A percentile compares a stretch with the other conserved stretches of the same genome.
Evolutionary conservation across 2,113 vertebrate genomes (phyloP).

Genomic region (Chaenogobius annularis): DNA sequence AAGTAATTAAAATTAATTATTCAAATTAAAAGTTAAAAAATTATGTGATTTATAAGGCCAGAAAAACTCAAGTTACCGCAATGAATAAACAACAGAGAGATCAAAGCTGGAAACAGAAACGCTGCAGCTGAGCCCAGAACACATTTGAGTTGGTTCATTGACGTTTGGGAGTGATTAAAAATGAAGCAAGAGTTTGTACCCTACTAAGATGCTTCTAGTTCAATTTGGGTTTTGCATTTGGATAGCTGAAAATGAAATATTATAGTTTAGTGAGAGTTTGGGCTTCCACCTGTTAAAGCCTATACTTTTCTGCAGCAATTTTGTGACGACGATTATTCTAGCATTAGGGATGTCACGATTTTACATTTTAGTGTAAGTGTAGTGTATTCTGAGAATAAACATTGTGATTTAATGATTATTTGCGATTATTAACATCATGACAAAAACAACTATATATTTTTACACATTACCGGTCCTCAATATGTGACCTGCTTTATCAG

Average conservation of each 20-base stretch:
- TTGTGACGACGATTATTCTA: too few relatives aligned
- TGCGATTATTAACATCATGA: too few relatives aligned
- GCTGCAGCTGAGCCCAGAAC: conserved; percentile 49
- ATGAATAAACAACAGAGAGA: conserved; percentile 45
- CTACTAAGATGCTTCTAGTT: not conserved
- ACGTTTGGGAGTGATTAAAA: conserved; percentile 52
- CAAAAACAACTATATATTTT: too few relatives aligned
- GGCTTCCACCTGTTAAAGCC: too few relatives aligned
- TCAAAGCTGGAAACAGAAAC: conserved; percentile 11
- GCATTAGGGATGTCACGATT: too few relatives aligned
- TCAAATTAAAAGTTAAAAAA: not conserved
- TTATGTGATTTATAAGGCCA: not conserved
- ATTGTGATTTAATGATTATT: too few relatives aligned
- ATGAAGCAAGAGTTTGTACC: conserved; percentile 4
- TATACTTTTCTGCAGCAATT: too few relatives aligned
- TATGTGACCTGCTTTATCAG: too few relatives aligned
- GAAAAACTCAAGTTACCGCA: conserved; percentile 25
- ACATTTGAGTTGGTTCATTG: conserved; percentile 33
- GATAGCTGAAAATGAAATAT: not conserved
- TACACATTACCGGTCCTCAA: too few relatives aligned
- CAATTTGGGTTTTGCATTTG: not conserved
- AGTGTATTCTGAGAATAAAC: too few relatives aligned
- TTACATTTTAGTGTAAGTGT: too few relatives aligned
- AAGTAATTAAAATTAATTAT: conserved; percentile 48
- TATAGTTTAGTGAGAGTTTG: not conserved